Conservation (phyloP, 2,888 invertebrate species). For the Laspeyria flexula region DNA sequence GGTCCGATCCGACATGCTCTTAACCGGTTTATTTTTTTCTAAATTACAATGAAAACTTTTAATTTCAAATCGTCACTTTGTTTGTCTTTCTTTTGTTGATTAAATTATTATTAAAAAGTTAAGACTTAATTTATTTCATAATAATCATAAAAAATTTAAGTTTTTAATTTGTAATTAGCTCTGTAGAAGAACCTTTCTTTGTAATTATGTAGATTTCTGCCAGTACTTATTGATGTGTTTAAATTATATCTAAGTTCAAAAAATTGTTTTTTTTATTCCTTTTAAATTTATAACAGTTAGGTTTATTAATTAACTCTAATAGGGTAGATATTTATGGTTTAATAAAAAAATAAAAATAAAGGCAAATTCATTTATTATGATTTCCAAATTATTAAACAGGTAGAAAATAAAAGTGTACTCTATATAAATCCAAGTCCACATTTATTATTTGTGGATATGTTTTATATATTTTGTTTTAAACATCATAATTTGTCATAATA, state of each 20-base stretch:
- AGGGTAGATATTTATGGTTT: no score
- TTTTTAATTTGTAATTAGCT: no score
- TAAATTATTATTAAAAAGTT: not conserved
- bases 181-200: no score
- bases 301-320: no score
- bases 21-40: no score
- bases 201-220: slow-evolving; percentile 6
- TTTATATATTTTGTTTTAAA: slow-evolving; percentile 30
- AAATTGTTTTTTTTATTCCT: not conserved
- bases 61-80: not conserved
- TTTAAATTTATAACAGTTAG: not conserved
- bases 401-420: slow-evolving; percentile 57
- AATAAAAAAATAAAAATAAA: slow-evolving; percentile 31
- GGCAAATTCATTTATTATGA: slow-evolving; percentile 59
- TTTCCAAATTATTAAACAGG: slow-evolving; percentile 62
- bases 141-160: not conserved
- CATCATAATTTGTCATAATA: slow-evolving; percentile 41
- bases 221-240: not conserved
- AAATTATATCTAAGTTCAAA: slow-evolving; percentile 6
- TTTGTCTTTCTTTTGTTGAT: not conserved
- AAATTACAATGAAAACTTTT: no score
- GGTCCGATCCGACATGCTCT: no score
- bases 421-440: slow-evolving; percentile 38
- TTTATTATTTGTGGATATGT: slow-evolving; percentile 12
- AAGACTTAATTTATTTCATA: not conserved